phyloP scores from a whole-genome alignment of 2,888 invertebrate genomes.

The Mycalesis mineus region DNA sequence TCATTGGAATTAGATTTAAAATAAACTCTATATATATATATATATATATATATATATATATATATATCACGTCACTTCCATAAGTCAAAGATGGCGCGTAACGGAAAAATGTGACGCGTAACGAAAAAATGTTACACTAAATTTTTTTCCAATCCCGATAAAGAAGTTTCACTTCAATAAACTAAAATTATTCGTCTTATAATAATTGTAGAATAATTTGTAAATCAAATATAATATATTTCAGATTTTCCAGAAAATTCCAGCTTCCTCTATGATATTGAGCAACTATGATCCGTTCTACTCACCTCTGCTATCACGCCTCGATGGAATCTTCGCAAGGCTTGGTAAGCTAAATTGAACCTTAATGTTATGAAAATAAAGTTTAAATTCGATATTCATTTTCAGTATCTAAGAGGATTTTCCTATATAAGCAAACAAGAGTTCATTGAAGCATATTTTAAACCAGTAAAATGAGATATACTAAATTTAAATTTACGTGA shows the following conservation, averaged over 20 bases:
- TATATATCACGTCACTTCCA: no score
- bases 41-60: no score
- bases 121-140: no score
- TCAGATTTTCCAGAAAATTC: slow-evolving; percentile 90
- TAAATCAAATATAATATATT: slow-evolving; percentile 28
- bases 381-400: not conserved
- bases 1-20: no score
- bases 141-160: no score
- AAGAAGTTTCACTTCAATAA: no score
- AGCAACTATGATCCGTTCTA: slow-evolving; percentile 95
- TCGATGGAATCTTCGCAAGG: slow-evolving; percentile 89
- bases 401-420: not conserved
- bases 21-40: no score
- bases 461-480: not conserved
- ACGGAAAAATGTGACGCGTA: no score
- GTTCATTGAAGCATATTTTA: not conserved
- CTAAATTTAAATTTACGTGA: not conserved
- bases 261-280: slow-evolving; percentile 87
- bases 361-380: not conserved
- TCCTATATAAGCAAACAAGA: not conserved
- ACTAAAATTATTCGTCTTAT: no score
- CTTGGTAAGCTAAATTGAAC: slow-evolving; percentile 46
- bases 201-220: not conserved
- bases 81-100: no score
- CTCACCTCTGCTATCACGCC: slow-evolving; percentile 88